Percentiles rank a stretch among this genome's conserved stretches.
These are phyloP conservation scores for Pimpla rufipes DNA, from an alignment of 2,888 invertebrate genomes.

Conservation along the genomic window DNA sequence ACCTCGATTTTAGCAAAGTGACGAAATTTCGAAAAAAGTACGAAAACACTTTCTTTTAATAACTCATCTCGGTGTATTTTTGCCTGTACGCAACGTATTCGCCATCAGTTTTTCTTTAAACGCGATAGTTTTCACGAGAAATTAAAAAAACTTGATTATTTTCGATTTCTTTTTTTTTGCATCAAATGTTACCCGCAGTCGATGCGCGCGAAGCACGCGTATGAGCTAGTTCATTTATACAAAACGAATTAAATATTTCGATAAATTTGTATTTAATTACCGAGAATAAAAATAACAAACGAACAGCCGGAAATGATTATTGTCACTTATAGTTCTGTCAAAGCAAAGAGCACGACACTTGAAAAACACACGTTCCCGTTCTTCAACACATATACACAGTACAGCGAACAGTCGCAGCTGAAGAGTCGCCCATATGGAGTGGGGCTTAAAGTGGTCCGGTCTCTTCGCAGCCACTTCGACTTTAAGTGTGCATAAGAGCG, in stretches of 20 bases:
- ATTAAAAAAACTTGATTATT: too few species aligned
- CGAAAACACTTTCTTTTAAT: too few species aligned
- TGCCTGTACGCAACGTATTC: too few species aligned
- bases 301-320: background rate
- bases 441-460: constrained; percentile 18
- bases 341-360: background rate
- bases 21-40: too few species aligned
- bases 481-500: constrained; percentile 20
- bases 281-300: background rate
- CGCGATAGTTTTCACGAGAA: too few species aligned
- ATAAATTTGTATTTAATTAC: background rate
- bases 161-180: too few species aligned
- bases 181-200: too few species aligned
- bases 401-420: background rate
- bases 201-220: too few species aligned
- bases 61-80: too few species aligned
- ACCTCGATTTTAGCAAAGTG: too few species aligned
- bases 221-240: too few species aligned
- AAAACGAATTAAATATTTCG: background rate
- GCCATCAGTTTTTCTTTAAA: too few species aligned
- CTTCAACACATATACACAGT: background rate
- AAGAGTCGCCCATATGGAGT: constrained; percentile 9
- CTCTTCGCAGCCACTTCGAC: constrained; percentile 29
- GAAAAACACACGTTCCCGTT: background rate
- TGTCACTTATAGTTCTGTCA: background rate